phyloP scores from a whole-genome alignment of 2,797 vertebrate species.

The Aphelocoma californica region DNA sequence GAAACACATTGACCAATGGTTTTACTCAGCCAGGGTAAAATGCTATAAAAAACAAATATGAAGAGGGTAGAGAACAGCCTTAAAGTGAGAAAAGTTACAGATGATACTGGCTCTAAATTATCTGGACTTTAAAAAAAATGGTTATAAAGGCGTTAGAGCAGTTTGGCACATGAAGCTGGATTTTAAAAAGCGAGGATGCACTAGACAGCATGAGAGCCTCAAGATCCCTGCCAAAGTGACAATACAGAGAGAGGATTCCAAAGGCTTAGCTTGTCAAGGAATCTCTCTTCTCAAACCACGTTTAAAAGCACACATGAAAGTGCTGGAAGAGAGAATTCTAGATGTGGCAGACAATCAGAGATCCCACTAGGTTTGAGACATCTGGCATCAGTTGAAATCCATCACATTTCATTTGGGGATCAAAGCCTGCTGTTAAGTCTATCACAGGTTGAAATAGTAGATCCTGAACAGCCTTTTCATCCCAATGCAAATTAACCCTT shows the following conservation, averaged over 20 bases:
- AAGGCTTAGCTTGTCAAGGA: constrained; percentile 71
- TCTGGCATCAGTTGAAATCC: constrained; percentile 80
- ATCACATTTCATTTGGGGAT: constrained; percentile 77
- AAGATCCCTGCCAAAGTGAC: constrained; percentile 57
- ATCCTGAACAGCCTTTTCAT: constrained; percentile 63
- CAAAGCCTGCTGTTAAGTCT: constrained; percentile 70
- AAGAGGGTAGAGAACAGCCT: constrained; percentile 17
- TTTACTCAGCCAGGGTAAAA: not conserved
- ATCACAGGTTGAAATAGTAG: constrained; percentile 64
- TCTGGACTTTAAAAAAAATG: constrained; percentile 7
- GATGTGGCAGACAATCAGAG: constrained; percentile 73
- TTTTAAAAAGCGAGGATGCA: not conserved
- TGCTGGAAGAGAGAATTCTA: constrained; percentile 66
- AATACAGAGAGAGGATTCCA: constrained; percentile 62
- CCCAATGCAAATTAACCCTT: constrained; percentile 56
- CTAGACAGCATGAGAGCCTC: constrained; percentile 35
- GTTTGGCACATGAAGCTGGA: not conserved
- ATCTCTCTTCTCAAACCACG: constrained; percentile 54
- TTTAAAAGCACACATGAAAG: constrained; percentile 73
- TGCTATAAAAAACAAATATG: not conserved
- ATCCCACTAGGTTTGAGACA: constrained; percentile 74
- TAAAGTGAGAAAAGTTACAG: constrained; percentile 42
- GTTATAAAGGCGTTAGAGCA: constrained; percentile 37
- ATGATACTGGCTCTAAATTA: constrained; percentile 4
- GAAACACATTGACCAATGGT: not conserved